Percentiles rank a stretch among this genome's conserved stretches.
These are phyloP conservation scores for Nymphicus hollandicus DNA, from an alignment of 2,113 vertebrate genomes.

Conservation along the genomic window DNA sequence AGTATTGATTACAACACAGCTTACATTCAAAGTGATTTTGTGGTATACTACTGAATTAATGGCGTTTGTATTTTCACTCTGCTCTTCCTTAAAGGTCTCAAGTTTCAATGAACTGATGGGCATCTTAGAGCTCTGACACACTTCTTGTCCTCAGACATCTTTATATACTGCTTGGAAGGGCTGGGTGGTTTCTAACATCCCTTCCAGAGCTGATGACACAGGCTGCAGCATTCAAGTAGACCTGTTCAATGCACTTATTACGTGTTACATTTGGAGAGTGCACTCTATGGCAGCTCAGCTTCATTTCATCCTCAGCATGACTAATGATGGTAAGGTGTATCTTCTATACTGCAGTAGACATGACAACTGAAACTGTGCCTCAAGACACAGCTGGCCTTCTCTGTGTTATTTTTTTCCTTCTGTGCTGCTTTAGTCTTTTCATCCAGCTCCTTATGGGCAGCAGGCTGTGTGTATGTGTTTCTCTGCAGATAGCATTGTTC, in stretches of 20 bases:
- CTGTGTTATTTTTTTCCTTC: not conserved
- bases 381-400: slow-evolving; percentile 20
- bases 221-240: not conserved
- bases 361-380: not conserved
- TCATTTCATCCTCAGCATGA: not conserved
- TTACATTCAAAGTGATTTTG: not conserved
- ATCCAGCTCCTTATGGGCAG: not conserved
- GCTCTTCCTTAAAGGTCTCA: not conserved
- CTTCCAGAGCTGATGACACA: not conserved
- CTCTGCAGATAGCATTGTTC: not conserved
- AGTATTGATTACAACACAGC: not conserved
- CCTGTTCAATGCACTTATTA: not conserved
- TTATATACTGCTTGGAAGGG: not conserved
- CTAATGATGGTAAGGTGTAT: slow-evolving; percentile 27
- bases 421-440: not conserved
- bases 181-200: not conserved
- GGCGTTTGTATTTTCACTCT: not conserved
- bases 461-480: slow-evolving; percentile 9
- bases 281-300: not conserved
- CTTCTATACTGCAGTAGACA: not conserved
- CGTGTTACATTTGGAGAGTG: not conserved
- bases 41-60: not conserved
- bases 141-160: not conserved
- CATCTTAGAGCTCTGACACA: not conserved
- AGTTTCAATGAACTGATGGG: not conserved